A percentile compares a stretch with the other conserved stretches of the same genome.
Evolutionary conservation across 2,113 vertebrate genomes (phyloP).

Genomic region (Lampris megalopsis): DNA sequence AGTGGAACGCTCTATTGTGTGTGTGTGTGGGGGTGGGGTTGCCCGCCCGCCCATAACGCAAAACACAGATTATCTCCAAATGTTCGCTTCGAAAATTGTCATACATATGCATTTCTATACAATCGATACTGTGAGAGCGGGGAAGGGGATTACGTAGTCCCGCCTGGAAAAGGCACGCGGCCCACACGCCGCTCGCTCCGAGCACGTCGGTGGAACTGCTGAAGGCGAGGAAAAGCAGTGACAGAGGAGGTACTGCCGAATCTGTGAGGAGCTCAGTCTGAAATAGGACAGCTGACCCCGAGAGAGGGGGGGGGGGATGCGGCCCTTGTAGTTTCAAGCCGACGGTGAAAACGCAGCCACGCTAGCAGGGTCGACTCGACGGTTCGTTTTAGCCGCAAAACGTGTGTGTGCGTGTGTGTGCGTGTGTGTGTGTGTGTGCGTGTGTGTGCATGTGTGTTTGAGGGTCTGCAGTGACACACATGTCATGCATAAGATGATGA

Average conservation of each 20-base stretch:
- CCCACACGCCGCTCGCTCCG: neutral
- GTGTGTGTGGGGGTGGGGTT: slow-evolving; percentile 1
- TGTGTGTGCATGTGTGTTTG: slow-evolving; percentile 8
- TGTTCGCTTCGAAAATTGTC: neutral
- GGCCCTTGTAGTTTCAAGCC: slow-evolving; percentile 25
- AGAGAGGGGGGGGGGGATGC: slow-evolving; percentile 9
- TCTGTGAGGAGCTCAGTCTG: slow-evolving; percentile 33
- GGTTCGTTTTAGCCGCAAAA: slow-evolving; percentile 6
- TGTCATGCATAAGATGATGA: slow-evolving; percentile 36
- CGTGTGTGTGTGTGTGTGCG: slow-evolving; percentile 14
- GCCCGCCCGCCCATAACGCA: neutral
- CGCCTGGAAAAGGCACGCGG: slow-evolving; percentile 14
- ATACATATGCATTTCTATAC: neutral
- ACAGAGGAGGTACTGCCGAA: slow-evolving; percentile 27
- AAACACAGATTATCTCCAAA: slow-evolving; percentile 9
- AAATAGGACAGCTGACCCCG: slow-evolving; percentile 53
- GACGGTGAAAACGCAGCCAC: slow-evolving; percentile 4
- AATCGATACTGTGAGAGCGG: neutral
- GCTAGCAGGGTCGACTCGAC: neutral
- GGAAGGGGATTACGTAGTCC: slow-evolving; percentile 7
- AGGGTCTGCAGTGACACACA: slow-evolving; percentile 2
- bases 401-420: slow-evolving; percentile 8
- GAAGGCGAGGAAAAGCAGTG: slow-evolving; percentile 23
- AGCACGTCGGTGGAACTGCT: slow-evolving; percentile 23
- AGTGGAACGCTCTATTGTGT: slow-evolving; percentile 44